Base-by-base conservation (phyloP, 2,888 invertebrate species). In the Catocala sponsa region DNA sequence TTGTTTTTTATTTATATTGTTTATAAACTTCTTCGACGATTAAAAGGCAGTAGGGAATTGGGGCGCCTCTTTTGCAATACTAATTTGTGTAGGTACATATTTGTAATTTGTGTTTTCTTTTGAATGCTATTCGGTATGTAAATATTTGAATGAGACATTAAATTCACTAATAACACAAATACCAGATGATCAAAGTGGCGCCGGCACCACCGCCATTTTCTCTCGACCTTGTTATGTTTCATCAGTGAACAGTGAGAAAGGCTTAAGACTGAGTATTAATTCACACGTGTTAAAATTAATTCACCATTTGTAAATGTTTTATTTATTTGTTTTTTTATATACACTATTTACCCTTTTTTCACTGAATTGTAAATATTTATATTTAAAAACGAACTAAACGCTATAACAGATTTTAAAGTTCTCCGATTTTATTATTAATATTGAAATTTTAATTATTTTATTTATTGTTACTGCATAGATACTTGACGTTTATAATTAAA, bases 241-340 rank as follows among this genome's bases (percentile, higher is more conserved):
- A 64, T 62, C 67, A 65, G 71, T 66, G 71, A 67, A 73, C 78
- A 70, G 74, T 79, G 65, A 72, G 64, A 72, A 76, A 72, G 70
- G 72, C 72, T 74, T 72, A 84, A 86, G 86, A 86, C 87, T 86
- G 87, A 86, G 70, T 80, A 74, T 65, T 41, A 69, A 76, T 75
- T 80, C 77, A 77, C 76, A 66, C 62, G 59, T 77, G 76, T 78
- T 66, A 69, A 79, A 71, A 79, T 83, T 82, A 82, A 82, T 74
- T 75, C 65, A 70, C 58, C 60, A 55, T 38, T 38, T 77, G 69
- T 78, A 70, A 48, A 35, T 53, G 71, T 65, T 62, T 70, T 68
- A 72, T 79, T 68, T 72, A 70, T 76, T 76, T 72, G 44, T 74
- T 73, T 68, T n/a, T 63, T 68, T 55, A 68, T 55, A 63, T 58